Evolutionary conservation across 2,113 vertebrate genomes (phyloP).

Genomic region (Melanostigma gelatinosum): DNA sequence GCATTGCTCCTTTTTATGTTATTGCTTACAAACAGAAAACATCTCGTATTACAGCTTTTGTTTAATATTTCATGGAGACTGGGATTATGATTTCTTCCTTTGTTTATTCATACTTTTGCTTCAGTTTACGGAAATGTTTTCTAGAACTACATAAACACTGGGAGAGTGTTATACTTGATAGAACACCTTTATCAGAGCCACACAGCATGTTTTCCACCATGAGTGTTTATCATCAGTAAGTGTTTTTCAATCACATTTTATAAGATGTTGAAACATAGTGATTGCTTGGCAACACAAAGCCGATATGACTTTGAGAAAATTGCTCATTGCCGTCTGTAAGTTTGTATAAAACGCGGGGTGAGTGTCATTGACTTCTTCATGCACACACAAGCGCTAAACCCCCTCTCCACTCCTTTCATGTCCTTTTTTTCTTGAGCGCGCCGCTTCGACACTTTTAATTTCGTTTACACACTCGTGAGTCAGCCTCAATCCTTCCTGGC

Average conservation of each 20-base stretch:
- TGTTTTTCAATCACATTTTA: background rate
- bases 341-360: slow-evolving; percentile 10
- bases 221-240: background rate
- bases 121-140: background rate
- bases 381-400: background rate
- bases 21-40: background rate
- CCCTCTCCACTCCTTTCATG: slow-evolving; percentile 6
- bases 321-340: background rate
- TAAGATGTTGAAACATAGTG: background rate
- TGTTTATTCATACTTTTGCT: background rate
- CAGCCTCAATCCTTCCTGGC: slow-evolving; percentile 46
- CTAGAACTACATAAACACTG: background rate
- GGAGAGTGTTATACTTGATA: background rate
- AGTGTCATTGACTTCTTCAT: slow-evolving; percentile 14
- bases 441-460: slow-evolving; percentile 42
- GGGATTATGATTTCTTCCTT: background rate
- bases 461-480: slow-evolving; percentile 38
- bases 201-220: background rate
- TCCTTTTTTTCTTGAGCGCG: background rate
- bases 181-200: background rate
- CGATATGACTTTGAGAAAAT: background rate
- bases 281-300: slow-evolving; percentile 12
- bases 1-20: background rate
- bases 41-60: background rate
- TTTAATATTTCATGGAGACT: background rate